phyloP scores from a whole-genome alignment of 2,797 vertebrate species.

The Brachyrhaphis roseni region DNA sequence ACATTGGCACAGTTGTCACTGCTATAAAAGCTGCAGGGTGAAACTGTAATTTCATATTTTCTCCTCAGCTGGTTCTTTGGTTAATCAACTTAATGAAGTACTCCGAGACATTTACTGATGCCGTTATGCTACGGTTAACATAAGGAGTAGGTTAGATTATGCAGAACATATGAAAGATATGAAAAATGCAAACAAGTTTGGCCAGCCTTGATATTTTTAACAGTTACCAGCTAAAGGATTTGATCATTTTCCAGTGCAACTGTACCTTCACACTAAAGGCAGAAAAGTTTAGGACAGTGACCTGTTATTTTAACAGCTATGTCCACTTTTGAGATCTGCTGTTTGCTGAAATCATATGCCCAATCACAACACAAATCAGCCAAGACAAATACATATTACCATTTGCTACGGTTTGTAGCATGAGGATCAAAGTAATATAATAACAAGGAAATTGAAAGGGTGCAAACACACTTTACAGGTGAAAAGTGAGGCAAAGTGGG shows the following conservation, averaged over 20 bases:
- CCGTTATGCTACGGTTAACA: constrained; percentile 33
- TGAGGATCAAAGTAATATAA: constrained; percentile 3
- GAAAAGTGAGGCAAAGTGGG: constrained; percentile 5
- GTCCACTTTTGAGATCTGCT: background rate
- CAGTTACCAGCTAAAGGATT: background rate
- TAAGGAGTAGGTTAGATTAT: constrained; percentile 17
- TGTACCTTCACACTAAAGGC: background rate
- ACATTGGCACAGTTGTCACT: constrained; percentile 35
- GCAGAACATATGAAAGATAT: constrained; percentile 10
- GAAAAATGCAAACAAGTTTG: too few species aligned
- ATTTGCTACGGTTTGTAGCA: background rate
- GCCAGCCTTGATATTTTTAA: background rate
- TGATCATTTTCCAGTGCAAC: background rate
- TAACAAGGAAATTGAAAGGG: background rate
- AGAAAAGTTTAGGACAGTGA: background rate
- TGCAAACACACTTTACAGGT: constrained; percentile 3
- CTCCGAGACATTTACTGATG: constrained; percentile 40
- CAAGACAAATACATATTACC: background rate
- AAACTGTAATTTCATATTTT: constrained; percentile 40
- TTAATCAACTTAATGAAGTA: constrained; percentile 73
- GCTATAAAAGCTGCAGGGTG: constrained; percentile 42
- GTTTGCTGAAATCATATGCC: background rate
- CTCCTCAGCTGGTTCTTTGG: constrained; percentile 57
- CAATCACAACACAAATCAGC: background rate
- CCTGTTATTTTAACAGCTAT: background rate